A percentile compares a stretch with the other conserved stretches of the same genome.
Conservation (phyloP, 2,797 vertebrate species). For the Sebastes matsubarae region DNA sequence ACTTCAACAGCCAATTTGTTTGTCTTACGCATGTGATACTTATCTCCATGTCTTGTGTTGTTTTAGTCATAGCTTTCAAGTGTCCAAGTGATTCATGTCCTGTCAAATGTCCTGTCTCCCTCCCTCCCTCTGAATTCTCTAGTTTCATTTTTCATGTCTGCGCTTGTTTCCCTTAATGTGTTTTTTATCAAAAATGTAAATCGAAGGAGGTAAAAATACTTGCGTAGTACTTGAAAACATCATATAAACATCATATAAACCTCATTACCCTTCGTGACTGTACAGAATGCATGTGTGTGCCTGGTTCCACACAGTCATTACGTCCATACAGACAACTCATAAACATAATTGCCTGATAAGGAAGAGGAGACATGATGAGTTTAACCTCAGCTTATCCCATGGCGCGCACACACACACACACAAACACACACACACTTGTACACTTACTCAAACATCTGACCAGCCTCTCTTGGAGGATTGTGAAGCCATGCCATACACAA, state of each 20-base stretch:
- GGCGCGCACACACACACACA: neutral
- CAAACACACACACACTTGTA: neutral
- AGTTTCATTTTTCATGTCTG: neutral
- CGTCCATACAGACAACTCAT: slow-evolving; percentile 62
- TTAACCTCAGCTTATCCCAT: slow-evolving; percentile 7
- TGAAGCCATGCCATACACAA: slow-evolving; percentile 51
- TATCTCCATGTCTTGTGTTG: slow-evolving; percentile 57
- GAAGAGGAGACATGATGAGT: slow-evolving; percentile 64
- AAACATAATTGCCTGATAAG: slow-evolving; percentile 76
- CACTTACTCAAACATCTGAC: neutral
- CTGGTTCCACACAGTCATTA: slow-evolving; percentile 58
- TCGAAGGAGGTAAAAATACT: neutral
- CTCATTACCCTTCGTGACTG: neutral
- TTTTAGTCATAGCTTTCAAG: slow-evolving; percentile 60
- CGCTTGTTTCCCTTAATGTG: neutral
- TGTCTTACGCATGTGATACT: slow-evolving; percentile 54
- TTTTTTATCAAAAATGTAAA: neutral
- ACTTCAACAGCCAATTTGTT: slow-evolving; percentile 55
- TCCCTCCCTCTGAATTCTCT: neutral
- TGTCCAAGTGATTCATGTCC: slow-evolving; percentile 61
- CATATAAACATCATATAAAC: neutral
- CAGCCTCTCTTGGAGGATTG: slow-evolving; percentile 6
- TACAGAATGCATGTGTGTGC: neutral
- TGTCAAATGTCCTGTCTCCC: neutral
- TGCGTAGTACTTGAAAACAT: neutral